These are phyloP conservation scores for Sebastes minor DNA, from an alignment of 2,797 vertebrate species.

Conservation along the genomic window DNA sequence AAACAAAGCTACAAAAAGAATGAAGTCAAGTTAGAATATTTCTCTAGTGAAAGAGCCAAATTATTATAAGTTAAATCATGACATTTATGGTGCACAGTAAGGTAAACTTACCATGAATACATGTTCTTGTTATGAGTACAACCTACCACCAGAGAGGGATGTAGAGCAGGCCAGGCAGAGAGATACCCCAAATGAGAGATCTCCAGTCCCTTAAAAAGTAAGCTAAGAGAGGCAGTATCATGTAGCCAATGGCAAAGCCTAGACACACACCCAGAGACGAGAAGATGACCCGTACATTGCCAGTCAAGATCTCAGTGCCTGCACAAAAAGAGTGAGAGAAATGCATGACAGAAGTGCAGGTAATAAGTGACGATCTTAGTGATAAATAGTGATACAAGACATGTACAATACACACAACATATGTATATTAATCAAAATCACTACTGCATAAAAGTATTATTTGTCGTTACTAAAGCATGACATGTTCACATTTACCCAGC, in stretches of 20 bases:
- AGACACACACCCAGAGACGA: slow-evolving; percentile 72
- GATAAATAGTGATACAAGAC: background rate
- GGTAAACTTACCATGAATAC: no score
- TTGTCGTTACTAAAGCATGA: background rate
- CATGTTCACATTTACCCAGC: slow-evolving; percentile 76
- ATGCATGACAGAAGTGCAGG: background rate
- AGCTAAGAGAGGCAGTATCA: slow-evolving; percentile 83
- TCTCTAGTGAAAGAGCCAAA: background rate
- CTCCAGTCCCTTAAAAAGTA: slow-evolving; percentile 87
- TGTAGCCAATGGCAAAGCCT: slow-evolving; percentile 85
- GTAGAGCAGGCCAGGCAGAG: background rate
- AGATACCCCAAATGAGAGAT: slow-evolving; percentile 63
- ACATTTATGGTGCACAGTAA: background rate
- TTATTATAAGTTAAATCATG: background rate
- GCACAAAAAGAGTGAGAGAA: background rate
- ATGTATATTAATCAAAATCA: background rate
- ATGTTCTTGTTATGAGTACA: background rate
- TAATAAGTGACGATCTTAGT: background rate
- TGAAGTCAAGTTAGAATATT: background rate
- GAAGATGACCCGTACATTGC: slow-evolving; percentile 81
- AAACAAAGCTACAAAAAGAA: background rate
- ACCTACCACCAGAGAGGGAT: slow-evolving; percentile 79
- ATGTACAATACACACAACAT: background rate
- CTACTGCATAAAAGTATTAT: background rate
- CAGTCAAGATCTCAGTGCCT: slow-evolving; percentile 87